Base-by-base conservation (phyloP, 1,140 invertebrate species). In the Listronotus bonariensis region DNA sequence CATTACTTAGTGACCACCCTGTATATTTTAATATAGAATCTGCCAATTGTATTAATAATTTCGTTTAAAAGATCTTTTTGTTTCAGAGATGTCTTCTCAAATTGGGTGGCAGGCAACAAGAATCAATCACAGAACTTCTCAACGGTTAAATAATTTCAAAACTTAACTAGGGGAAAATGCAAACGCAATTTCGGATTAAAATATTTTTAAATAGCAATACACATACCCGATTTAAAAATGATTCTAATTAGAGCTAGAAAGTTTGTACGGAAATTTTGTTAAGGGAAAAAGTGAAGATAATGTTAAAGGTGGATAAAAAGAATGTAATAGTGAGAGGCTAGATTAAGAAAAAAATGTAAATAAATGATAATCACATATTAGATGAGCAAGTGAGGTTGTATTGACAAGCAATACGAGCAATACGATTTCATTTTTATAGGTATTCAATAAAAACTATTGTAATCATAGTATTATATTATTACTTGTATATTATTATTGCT, bases 21-120 rank as follows among this genome's bases (percentile, higher is more conserved):
- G n/a, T n/a, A n/a, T n/a, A n/a, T n/a, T n/a, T n/a, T n/a, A n/a
- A n/a, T n/a, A n/a, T n/a, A n/a, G n/a, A n/a, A n/a, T n/a, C n/a
- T n/a, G 10, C 9, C 18, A 17, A 9, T 1, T 2, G 9, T 14
- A 14, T 2, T 46, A n/a, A 3, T 9, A 46, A 46, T 46, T 3
- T 17, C 9, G 3, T 9, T 5, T 10, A 52, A 12, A 26, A 3
- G 10, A 32, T 17, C 6, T 72, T 75, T 82, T 79, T 72, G 68
- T 86, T 85, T 41, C 84, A 94, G 92, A 81, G 92, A 95, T 81
- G 92, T 95, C 43, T 95, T 93, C 82, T 91, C 88, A 73, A 91
- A 88, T 32, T 95, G 92, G 92, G 92, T 95, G 67, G 88, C 91
- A 46, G 87, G 88, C 62, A 92, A 93, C 83, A 88, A 90, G 80